Conservation (phyloP, 2,888 invertebrate species). For the Selenia dentaria region DNA sequence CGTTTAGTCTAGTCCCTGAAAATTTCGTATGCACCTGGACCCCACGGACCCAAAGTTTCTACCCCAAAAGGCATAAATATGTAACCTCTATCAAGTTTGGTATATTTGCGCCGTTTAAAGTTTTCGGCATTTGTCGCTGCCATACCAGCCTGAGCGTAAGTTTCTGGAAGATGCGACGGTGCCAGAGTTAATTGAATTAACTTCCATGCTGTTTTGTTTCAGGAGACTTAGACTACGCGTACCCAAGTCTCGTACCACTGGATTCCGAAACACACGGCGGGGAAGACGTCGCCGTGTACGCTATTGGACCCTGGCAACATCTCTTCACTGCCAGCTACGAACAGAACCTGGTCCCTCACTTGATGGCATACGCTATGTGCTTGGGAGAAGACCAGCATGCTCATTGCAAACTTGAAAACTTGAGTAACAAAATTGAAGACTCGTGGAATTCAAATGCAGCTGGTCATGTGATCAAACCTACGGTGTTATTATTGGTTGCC, state of each 20-base stretch:
- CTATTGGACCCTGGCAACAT: slow-evolving; percentile 90
- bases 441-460: slow-evolving; percentile 14
- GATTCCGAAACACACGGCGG: slow-evolving; percentile 89
- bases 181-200: too few relatives aligned
- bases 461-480: slow-evolving; percentile 4
- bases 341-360: slow-evolving; percentile 90
- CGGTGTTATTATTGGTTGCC: slow-evolving; percentile 13
- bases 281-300: slow-evolving; percentile 91
- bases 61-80: too few relatives aligned
- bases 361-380: slow-evolving; percentile 90
- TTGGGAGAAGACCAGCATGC: slow-evolving; percentile 81
- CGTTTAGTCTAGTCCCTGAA: too few relatives aligned
- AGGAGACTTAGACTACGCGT: slow-evolving; percentile 77
- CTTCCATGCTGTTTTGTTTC: too few relatives aligned
- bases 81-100: too few relatives aligned
- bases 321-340: slow-evolving; percentile 92
- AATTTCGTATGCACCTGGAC: too few relatives aligned
- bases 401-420: slow-evolving; percentile 47
- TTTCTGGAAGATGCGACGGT: too few relatives aligned
- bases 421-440: slow-evolving; percentile 5
- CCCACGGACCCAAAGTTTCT: too few relatives aligned
- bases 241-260: slow-evolving; percentile 86
- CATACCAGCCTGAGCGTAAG: too few relatives aligned
- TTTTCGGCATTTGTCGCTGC: too few relatives aligned
- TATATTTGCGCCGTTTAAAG: too few relatives aligned